Evolutionary conservation across 1,140 invertebrate genomes (phyloP).

Genomic region (Telenomus remus): DNA sequence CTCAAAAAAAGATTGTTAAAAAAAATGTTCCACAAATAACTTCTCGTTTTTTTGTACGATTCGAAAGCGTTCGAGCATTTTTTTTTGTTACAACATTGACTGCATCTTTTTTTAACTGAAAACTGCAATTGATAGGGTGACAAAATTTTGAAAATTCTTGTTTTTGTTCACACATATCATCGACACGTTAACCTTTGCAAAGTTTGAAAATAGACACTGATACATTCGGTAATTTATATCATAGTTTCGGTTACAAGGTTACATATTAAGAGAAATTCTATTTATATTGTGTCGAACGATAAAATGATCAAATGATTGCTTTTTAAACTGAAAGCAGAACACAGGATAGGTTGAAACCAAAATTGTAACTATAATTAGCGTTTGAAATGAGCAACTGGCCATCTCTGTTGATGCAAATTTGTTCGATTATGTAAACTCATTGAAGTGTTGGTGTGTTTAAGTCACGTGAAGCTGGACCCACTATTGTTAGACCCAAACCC

Average conservation of each 20-base stretch:
- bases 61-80: background rate
- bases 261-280: constrained; percentile 58
- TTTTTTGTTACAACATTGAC: too few species aligned
- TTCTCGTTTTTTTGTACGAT: background rate
- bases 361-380: constrained; percentile 38
- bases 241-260: constrained; percentile 56
- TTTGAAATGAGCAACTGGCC: background rate
- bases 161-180: constrained; percentile 31
- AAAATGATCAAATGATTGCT: constrained; percentile 52
- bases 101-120: too few species aligned
- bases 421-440: constrained; percentile 34
- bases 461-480: constrained; percentile 7
- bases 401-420: constrained; percentile 14
- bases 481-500: background rate
- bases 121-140: too few species aligned
- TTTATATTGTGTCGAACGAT: constrained; percentile 52
- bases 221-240: constrained; percentile 55
- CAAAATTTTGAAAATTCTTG: too few species aligned
- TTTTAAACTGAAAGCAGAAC: constrained; percentile 28
- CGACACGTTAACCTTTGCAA: constrained; percentile 19
- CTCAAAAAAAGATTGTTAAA: too few species aligned
- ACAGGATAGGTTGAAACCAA: background rate
- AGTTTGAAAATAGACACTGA: constrained; percentile 54
- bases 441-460: constrained; percentile 15
- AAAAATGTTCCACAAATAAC: too few species aligned